A percentile compares a stretch with the other conserved stretches of the same genome.
Evolutionary conservation across 1,140 invertebrate genomes (phyloP).

Genomic region (Saccostrea glomerata): DNA sequence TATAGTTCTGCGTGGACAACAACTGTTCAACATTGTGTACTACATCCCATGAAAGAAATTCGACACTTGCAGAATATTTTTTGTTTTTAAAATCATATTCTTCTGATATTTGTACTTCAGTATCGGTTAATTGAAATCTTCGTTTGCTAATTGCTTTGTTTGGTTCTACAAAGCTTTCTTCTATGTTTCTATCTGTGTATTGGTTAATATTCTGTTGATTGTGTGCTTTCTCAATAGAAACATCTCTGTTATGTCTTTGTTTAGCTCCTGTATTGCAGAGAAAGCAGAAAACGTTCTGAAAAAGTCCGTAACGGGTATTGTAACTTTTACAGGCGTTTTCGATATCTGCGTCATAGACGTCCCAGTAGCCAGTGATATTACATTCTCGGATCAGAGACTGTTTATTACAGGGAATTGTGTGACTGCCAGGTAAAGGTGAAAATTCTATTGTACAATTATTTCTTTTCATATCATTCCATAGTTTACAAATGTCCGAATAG

Average conservation of each 20-base stretch:
- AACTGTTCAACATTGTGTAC: not conserved
- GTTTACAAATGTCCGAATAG: not conserved
- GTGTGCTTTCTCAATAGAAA: too few species aligned
- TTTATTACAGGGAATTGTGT: not conserved
- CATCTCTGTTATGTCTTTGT: not conserved
- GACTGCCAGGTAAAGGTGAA: not conserved
- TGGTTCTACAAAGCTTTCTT: too few species aligned
- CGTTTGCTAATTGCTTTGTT: too few species aligned
- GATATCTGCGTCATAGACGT: not conserved
- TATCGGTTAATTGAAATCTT: not conserved
- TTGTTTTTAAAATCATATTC: not conserved
- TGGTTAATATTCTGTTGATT: too few species aligned
- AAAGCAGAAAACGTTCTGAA: slow-evolving; percentile 27
- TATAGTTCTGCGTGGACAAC: not conserved
- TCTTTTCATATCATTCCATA: not conserved
- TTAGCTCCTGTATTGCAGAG: not conserved
- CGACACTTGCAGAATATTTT: not conserved
- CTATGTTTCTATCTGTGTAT: too few species aligned
- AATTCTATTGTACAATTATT: not conserved
- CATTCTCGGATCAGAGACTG: not conserved
- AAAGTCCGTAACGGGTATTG: not conserved
- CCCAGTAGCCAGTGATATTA: slow-evolving; percentile 12
- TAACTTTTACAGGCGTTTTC: slow-evolving; percentile 7
- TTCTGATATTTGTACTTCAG: not conserved
- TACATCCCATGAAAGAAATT: not conserved